These are phyloP conservation scores for Hydriomena furcata DNA, from an alignment of 2,888 invertebrate species.

Conservation along the genomic window DNA sequence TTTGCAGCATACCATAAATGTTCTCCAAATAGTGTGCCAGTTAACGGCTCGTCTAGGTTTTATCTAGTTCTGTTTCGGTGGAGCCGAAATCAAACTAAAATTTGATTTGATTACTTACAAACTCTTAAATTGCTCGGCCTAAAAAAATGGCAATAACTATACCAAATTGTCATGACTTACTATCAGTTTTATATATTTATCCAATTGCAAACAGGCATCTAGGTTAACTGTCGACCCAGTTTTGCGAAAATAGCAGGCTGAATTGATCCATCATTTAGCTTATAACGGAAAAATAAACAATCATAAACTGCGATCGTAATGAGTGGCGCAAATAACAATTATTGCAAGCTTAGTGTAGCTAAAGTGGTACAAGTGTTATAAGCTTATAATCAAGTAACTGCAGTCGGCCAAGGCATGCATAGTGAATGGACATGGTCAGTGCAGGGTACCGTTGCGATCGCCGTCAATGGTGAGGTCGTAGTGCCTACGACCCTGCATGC, in stretches of 20 bases:
- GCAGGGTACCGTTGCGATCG: slow-evolving; percentile 66
- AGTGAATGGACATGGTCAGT: slow-evolving; percentile 59
- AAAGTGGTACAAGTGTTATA: slow-evolving; percentile 13
- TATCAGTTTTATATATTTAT: slow-evolving; percentile 15
- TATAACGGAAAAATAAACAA: slow-evolving; percentile 23
- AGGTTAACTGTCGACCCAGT: slow-evolving; percentile 30
- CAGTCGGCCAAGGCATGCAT: slow-evolving; percentile 44
- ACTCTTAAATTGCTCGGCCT: not conserved
- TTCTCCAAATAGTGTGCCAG: slow-evolving; percentile 3
- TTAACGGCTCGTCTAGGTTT: not conserved
- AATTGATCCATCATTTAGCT: slow-evolving; percentile 26
- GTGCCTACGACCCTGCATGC: slow-evolving; percentile 68
- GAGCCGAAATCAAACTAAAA: slow-evolving; percentile 2
- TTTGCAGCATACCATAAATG: slow-evolving; percentile 6
- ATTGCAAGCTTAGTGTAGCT: slow-evolving; percentile 18
- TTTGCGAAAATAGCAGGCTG: slow-evolving; percentile 28
- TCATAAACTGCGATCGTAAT: slow-evolving; percentile 20
- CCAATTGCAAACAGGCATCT: slow-evolving; percentile 21
- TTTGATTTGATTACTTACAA: slow-evolving; percentile 7
- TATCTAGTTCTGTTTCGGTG: not conserved
- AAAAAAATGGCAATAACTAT: slow-evolving; percentile 7
- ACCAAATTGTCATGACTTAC: slow-evolving; percentile 11
- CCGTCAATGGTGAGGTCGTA: slow-evolving; percentile 65
- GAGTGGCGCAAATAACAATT: slow-evolving; percentile 27
- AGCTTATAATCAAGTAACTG: slow-evolving; percentile 33